Conservation (phyloP, 1,140 invertebrate genomes). For the Uloborus diversus region DNA sequence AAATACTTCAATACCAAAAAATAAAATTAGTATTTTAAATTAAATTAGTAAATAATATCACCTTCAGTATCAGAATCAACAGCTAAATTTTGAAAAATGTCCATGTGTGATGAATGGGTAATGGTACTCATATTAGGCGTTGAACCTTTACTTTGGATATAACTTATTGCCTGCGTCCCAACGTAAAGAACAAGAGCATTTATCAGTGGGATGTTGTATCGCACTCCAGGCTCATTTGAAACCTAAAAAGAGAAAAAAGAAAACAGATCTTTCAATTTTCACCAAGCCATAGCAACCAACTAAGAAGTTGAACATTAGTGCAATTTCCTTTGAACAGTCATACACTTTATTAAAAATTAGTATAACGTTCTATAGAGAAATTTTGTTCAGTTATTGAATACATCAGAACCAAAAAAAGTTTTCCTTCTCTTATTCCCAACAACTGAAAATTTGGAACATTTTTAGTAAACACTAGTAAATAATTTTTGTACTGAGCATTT, state of each 20-base stretch:
- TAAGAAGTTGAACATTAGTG: too few relatives aligned
- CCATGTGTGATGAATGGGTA: constrained; percentile 97
- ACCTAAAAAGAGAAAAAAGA: constrained; percentile 66
- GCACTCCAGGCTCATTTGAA: constrained; percentile 83
- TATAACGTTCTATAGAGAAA: too few relatives aligned
- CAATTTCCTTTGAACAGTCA: too few relatives aligned
- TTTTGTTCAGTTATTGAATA: too few relatives aligned
- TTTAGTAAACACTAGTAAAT: too few relatives aligned
- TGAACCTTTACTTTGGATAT: constrained; percentile 85
- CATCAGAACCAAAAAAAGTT: too few relatives aligned
- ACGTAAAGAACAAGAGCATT: constrained; percentile 98
- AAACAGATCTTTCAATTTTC: not conserved
- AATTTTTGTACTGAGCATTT: too few relatives aligned
- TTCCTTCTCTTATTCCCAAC: too few relatives aligned
- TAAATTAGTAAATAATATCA: constrained; percentile 55
- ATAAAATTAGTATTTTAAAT: not conserved
- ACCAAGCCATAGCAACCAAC: too few relatives aligned
- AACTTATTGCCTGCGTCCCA: constrained; percentile 87
- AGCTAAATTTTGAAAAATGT: constrained; percentile 98
- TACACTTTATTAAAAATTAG: too few relatives aligned
- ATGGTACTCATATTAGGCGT: constrained; percentile 96
- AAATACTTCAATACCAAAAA: too few relatives aligned
- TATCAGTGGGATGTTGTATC: constrained; percentile 96
- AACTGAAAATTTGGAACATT: too few relatives aligned
- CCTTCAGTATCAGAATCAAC: constrained; percentile 98